These are phyloP conservation scores for Naso thynnoides DNA, from an alignment of 2,797 vertebrate species.

Conservation along the genomic window DNA sequence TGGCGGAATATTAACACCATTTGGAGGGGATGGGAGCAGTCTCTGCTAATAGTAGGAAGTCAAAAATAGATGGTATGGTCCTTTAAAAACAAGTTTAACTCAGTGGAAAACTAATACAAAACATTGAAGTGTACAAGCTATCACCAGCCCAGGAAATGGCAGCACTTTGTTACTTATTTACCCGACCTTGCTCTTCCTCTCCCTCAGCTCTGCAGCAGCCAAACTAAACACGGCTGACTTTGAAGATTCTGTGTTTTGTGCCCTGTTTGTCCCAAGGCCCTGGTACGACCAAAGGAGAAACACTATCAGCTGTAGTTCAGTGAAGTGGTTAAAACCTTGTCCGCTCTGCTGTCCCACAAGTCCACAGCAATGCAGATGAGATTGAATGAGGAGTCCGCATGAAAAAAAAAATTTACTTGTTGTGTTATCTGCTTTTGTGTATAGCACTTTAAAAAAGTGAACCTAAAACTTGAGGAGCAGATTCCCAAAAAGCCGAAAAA, in stretches of 20 bases:
- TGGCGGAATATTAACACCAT: too few relatives aligned
- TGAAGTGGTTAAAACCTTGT: neutral
- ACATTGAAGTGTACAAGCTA: neutral
- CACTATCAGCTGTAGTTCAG: slow-evolving; percentile 16
- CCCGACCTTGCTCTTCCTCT: neutral
- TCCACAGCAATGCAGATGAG: slow-evolving; percentile 23
- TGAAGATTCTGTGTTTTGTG: slow-evolving; percentile 18
- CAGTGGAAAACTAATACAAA: neutral
- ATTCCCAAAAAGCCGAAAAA: neutral
- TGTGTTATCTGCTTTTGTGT: slow-evolving; percentile 13
- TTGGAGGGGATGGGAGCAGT: too few relatives aligned
- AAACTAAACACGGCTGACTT: slow-evolving; percentile 40
- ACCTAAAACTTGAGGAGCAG: slow-evolving; percentile 8
- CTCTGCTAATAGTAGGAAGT: too few relatives aligned
- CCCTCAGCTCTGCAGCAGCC: slow-evolving; percentile 18
- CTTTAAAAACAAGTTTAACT: neutral
- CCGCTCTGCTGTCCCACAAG: neutral
- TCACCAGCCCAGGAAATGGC: neutral
- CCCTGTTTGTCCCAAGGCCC: slow-evolving; percentile 28
- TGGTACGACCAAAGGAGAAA: slow-evolving; percentile 28
- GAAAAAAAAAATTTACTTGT: too few relatives aligned
- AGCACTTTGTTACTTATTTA: slow-evolving; percentile 36
- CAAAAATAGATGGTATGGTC: too few relatives aligned
- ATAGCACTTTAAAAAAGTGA: slow-evolving; percentile 17
- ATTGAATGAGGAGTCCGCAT: slow-evolving; percentile 18